phyloP scores from a whole-genome alignment of 2,113 vertebrate genomes.

The Neodon shergylaensis region DNA sequence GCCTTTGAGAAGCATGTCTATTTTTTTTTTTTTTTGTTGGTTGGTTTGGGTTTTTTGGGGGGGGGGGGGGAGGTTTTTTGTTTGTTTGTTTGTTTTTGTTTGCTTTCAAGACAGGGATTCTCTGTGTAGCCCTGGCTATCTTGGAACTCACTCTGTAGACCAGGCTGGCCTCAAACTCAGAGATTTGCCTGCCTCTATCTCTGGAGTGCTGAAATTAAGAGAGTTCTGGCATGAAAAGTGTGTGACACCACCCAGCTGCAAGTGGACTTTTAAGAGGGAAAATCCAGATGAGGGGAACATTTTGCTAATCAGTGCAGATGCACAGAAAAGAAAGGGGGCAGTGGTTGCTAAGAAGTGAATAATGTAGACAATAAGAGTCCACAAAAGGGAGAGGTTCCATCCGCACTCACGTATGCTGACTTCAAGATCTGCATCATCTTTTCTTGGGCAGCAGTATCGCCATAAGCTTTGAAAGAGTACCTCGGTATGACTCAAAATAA shows the following conservation, averaged over 20 bases:
- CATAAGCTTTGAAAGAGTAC: neutral
- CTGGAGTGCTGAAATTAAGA: neutral
- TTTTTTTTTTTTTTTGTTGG: neutral
- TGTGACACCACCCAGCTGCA: neutral
- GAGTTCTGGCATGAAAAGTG: neutral
- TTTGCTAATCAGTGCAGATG: neutral
- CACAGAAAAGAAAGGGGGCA: neutral
- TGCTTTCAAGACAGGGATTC: neutral
- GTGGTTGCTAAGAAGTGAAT: neutral
- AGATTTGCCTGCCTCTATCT: neutral
- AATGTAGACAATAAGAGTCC: neutral
- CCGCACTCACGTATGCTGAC: neutral
- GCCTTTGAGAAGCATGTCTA: neutral
- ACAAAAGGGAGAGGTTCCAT: neutral
- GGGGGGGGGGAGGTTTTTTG: no score
- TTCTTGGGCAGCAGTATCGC: neutral
- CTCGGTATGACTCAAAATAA: neutral
- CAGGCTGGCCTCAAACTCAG: no score
- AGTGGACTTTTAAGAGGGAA: constrained; percentile 1
- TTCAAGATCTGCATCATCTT: neutral
- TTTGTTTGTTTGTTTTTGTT: neutral
- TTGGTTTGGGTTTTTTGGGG: no score
- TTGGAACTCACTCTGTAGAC: no score
- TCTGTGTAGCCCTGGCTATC: neutral
- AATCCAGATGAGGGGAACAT: neutral